Conservation (phyloP, 2,113 vertebrate genomes). For the Prietella phreatophila region DNA sequence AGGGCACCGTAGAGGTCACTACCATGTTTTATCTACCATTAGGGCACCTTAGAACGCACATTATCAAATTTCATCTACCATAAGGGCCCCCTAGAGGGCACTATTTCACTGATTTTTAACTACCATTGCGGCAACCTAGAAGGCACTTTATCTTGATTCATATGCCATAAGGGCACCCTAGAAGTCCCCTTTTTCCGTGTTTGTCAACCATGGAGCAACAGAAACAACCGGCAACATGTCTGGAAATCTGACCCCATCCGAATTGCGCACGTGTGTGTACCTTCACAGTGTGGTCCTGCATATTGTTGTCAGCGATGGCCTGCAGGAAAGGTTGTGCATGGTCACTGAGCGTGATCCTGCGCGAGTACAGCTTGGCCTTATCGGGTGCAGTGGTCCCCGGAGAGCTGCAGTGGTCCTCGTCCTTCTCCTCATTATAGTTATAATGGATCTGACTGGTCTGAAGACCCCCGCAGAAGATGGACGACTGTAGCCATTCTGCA, state of each 20-base stretch:
- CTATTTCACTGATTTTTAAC: background rate
- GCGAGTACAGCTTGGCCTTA: constrained; percentile 84
- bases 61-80: background rate
- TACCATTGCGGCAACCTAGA: background rate
- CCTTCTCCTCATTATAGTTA: constrained; percentile 98
- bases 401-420: constrained; percentile 97
- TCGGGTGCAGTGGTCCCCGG: constrained; percentile 86
- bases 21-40: background rate
- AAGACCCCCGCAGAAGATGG: constrained; percentile 93
- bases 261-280: constrained; percentile 58
- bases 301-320: constrained; percentile 93
- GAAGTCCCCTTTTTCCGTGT: background rate
- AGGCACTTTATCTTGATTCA: background rate
- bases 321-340: constrained; percentile 95
- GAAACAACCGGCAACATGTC: background rate
- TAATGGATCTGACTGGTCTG: constrained; percentile 99
- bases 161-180: background rate
- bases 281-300: constrained; percentile 96
- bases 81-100: background rate
- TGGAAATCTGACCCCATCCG: background rate
- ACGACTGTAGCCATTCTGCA: constrained; percentile 94
- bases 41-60: background rate
- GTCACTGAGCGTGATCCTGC: constrained; percentile 83
- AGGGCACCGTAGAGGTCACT: background rate
- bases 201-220: background rate